A percentile compares a stretch with the other conserved stretches of the same genome.
Evolutionary conservation across 2,888 invertebrate genomes (phyloP).

Genomic region (Volucella zonaria): DNA sequence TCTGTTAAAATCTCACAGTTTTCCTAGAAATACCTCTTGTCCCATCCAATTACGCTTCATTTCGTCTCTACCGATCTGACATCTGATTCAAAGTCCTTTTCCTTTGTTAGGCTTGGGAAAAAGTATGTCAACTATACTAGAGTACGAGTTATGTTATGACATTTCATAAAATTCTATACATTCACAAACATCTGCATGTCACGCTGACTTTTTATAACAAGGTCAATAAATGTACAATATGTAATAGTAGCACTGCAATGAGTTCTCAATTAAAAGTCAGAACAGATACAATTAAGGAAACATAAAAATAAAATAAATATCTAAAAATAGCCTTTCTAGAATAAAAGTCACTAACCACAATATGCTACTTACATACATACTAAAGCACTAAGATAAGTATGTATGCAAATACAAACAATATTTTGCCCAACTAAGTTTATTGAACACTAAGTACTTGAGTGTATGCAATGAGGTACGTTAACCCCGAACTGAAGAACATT

Average conservation of each 20-base stretch:
- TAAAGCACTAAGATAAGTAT: too few relatives aligned
- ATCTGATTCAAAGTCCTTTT: too few relatives aligned
- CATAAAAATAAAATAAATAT: not conserved
- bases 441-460: slow-evolving; percentile 27
- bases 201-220: slow-evolving; percentile 42
- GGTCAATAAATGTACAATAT: slow-evolving; percentile 56
- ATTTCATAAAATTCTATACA: slow-evolving; percentile 11
- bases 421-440: slow-evolving; percentile 58
- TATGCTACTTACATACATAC: too few relatives aligned
- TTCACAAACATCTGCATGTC: too few relatives aligned
- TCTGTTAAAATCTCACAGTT: too few relatives aligned
- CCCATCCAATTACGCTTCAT: too few relatives aligned
- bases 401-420: slow-evolving; percentile 7
- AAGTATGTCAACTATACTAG: too few relatives aligned
- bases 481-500: slow-evolving; percentile 61
- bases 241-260: slow-evolving; percentile 39
- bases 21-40: too few relatives aligned
- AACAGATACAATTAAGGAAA: slow-evolving; percentile 25
- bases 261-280: slow-evolving; percentile 37
- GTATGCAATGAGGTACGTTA: slow-evolving; percentile 55
- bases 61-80: too few relatives aligned
- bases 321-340: slow-evolving; percentile 44
- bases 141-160: not conserved
- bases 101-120: too few relatives aligned
- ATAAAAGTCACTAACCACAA: not conserved